phyloP scores from a whole-genome alignment of 2,113 vertebrate genomes.

The Stigmatopora argus region DNA sequence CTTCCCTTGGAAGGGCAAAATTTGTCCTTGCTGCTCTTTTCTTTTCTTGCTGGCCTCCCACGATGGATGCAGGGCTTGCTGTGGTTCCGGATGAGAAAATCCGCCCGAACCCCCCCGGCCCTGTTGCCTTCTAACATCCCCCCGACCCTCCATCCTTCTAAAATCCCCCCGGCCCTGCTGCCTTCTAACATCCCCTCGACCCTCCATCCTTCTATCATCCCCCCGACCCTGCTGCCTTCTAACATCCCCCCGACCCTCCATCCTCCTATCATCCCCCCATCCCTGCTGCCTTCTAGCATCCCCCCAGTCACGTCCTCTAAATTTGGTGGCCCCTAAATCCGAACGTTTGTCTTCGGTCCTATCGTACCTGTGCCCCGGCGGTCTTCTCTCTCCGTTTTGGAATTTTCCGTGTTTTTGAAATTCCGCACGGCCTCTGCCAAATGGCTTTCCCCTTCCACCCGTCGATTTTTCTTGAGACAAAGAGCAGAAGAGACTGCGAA shows the following conservation, averaged over 20 bases:
- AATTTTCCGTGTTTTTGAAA: slow-evolving; percentile 29
- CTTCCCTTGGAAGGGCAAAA: slow-evolving; percentile 89
- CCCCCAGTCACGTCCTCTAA: slow-evolving; percentile 7
- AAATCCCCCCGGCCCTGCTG: slow-evolving; percentile 18
- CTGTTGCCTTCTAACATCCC: slow-evolving; percentile 2
- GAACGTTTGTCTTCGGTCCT: slow-evolving; percentile 4
- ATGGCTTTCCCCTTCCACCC: slow-evolving; percentile 24
- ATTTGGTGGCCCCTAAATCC: background rate
- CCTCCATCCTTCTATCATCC: background rate
- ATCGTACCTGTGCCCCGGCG: slow-evolving; percentile 15
- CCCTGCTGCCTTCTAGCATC: slow-evolving; percentile 6
- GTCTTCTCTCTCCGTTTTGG: slow-evolving; percentile 14
- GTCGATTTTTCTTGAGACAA: slow-evolving; percentile 59
- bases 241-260: slow-evolving; percentile 9
- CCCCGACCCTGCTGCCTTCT: slow-evolving; percentile 10
- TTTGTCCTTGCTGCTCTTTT: slow-evolving; percentile 84
- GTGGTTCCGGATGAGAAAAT: slow-evolving; percentile 46
- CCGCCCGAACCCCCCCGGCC: slow-evolving; percentile 14
- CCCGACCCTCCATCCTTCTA: slow-evolving; percentile 1
- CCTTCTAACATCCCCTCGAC: slow-evolving; percentile 1
- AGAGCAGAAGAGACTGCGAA: slow-evolving; percentile 80
- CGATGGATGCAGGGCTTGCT: slow-evolving; percentile 86
- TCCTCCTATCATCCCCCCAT: slow-evolving; percentile 13
- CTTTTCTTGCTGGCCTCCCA: slow-evolving; percentile 93
- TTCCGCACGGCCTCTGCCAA: slow-evolving; percentile 14